phyloP scores from a whole-genome alignment of 1,140 invertebrate species.

The Solenopsis invicta region DNA sequence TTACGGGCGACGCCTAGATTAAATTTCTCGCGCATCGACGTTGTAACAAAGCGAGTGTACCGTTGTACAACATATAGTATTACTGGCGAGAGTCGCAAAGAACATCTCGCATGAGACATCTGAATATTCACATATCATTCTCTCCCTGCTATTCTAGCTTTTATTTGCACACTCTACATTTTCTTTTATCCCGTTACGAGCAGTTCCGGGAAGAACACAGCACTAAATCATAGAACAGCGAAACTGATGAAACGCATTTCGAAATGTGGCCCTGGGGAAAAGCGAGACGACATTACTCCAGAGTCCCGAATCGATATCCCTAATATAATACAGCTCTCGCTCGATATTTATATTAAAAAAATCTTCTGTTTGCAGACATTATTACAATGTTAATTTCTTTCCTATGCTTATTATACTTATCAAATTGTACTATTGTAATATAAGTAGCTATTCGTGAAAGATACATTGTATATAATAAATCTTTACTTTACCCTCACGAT shows the following conservation, averaged over 20 bases:
- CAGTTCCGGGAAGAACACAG: conserved; percentile 49
- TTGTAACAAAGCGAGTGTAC: conserved; percentile 48
- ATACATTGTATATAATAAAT: not conserved
- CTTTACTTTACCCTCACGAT: not conserved
- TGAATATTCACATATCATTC: conserved; percentile 65
- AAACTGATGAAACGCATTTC: conserved; percentile 74
- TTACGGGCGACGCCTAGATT: conserved; percentile 28
- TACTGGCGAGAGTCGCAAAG: conserved; percentile 52
- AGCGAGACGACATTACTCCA: conserved; percentile 38
- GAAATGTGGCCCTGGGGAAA: conserved; percentile 72
- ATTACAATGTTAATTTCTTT: conserved; percentile 12
- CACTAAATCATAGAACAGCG: conserved; percentile 72
- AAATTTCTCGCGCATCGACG: conserved; percentile 61
- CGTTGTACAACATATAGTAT: conserved; percentile 27
- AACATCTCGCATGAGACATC: conserved; percentile 47
- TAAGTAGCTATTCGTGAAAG: not conserved
- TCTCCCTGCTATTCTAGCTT: conserved; percentile 47
- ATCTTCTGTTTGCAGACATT: conserved; percentile 20
- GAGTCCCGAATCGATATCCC: conserved; percentile 56
- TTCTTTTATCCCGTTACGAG: conserved; percentile 43
- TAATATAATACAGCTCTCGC: conserved; percentile 60
- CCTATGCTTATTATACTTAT: not conserved
- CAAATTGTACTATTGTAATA: not conserved
- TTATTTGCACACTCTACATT: conserved; percentile 53
- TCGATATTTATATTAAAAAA: conserved; percentile 20